Evolutionary conservation across 1,140 invertebrate genomes (phyloP).

Genomic region (Apis laboriosa): DNA sequence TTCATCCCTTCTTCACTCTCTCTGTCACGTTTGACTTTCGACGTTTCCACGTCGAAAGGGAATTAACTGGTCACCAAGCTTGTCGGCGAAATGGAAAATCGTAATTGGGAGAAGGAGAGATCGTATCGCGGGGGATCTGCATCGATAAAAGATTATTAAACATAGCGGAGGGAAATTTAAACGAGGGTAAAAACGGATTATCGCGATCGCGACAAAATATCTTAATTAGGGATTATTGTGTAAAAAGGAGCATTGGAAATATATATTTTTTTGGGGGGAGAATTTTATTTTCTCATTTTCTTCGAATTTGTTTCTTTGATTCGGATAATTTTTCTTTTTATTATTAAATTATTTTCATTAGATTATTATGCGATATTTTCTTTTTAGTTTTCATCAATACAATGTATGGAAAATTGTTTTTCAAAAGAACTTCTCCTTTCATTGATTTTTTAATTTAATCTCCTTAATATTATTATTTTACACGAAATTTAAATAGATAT

Average conservation of each 20-base stretch:
- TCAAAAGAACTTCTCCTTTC: no score
- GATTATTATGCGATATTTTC: no score
- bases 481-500: no score
- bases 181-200: not conserved
- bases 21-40: not conserved
- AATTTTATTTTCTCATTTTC: not conserved
- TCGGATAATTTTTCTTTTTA: not conserved
- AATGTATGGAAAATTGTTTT: no score
- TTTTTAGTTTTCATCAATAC: no score
- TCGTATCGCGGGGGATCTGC: not conserved
- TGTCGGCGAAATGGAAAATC: not conserved
- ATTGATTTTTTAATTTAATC: no score
- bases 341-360: not conserved
- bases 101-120: not conserved
- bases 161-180: not conserved
- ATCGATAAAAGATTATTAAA: constrained; percentile 9
- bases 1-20: not conserved
- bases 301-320: not conserved
- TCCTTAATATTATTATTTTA: no score
- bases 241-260: not conserved
- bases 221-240: not conserved
- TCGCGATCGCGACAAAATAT: not conserved
- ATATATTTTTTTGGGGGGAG: not conserved
- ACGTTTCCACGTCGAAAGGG: not conserved
- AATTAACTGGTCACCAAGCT: not conserved